Percentiles rank a stretch among this genome's conserved stretches.
These are phyloP conservation scores for Lasius platythorax DNA, from an alignment of 2,888 invertebrate genomes.

Conservation along the genomic window DNA sequence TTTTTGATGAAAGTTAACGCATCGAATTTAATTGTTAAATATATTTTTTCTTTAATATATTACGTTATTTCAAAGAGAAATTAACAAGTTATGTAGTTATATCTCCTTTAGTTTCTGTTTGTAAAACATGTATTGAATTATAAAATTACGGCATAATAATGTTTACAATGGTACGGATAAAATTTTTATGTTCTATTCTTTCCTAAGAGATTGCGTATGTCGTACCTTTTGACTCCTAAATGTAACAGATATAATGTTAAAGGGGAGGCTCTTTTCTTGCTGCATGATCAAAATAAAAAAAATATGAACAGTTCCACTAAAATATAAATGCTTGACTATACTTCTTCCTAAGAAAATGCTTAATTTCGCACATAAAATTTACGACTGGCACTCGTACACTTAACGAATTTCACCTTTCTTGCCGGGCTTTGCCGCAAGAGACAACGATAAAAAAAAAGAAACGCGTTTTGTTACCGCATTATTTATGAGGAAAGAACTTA, in stretches of 20 bases:
- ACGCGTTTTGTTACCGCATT: conserved; percentile 52
- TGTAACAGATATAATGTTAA: not conserved
- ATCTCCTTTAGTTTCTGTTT: not conserved
- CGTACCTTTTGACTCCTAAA: not conserved
- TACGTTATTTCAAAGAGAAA: not conserved
- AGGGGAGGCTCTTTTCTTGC: not conserved
- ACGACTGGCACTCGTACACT: conserved; percentile 9
- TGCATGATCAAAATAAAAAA: not conserved
- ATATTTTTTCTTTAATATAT: not conserved
- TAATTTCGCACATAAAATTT: conserved; percentile 51
- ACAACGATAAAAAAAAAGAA: conserved; percentile 33
- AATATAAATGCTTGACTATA: conserved; percentile 19
- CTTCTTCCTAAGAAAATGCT: conserved; percentile 21
- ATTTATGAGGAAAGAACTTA: conserved; percentile 57
- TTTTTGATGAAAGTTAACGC: not conserved
- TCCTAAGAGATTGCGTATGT: not conserved
- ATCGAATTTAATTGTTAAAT: not conserved
- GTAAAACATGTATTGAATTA: not conserved
- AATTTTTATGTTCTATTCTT: not conserved
- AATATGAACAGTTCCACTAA: not conserved
- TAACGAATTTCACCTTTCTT: conserved; percentile 28
- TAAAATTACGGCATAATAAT: not conserved
- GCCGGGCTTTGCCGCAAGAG: not conserved
- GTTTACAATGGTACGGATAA: not conserved
- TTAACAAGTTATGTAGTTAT: not conserved